Conservation (phyloP, 2,888 invertebrate genomes). For the Papilio gigon region DNA sequence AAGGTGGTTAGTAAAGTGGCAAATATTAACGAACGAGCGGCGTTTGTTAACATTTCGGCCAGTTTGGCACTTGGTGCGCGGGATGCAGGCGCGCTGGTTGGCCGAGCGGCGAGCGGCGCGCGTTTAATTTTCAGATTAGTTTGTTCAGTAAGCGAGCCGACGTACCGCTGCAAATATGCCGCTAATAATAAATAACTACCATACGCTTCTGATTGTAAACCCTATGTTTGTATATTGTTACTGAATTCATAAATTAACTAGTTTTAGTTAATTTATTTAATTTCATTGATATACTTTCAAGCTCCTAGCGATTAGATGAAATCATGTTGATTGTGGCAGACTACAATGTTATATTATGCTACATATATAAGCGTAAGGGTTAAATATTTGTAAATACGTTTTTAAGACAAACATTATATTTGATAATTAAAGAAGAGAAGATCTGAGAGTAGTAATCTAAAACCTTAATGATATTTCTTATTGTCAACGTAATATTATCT, state of each 20-base stretch:
- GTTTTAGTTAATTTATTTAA: too few relatives aligned
- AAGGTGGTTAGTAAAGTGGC: conserved; percentile 43
- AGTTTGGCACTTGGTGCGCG: conserved; percentile 55
- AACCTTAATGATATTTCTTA: neutral
- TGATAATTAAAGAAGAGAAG: neutral
- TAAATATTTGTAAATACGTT: too few relatives aligned
- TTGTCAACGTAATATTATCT: conserved; percentile 44
- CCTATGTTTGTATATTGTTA: neutral
- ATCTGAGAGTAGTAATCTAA: neutral
- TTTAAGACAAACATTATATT: too few relatives aligned
- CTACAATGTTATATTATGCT: too few relatives aligned
- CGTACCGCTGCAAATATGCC: conserved; percentile 70
- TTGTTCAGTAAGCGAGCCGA: conserved; percentile 73
- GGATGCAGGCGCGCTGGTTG: conserved; percentile 44
- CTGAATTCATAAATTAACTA: conserved; percentile 43
- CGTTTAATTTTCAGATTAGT: conserved; percentile 81
- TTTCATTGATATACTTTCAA: too few relatives aligned
- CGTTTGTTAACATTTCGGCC: conserved; percentile 64
- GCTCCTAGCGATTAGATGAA: too few relatives aligned
- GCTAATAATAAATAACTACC: conserved; percentile 62
- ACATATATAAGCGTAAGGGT: too few relatives aligned
- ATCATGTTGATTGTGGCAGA: too few relatives aligned
- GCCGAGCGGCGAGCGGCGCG: conserved; percentile 46
- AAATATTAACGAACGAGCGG: conserved; percentile 46
- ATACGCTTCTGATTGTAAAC: conserved; percentile 38